Evolutionary conservation across 2,113 vertebrate species (phyloP).

Genomic region (Ginglymostoma cirratum): DNA sequence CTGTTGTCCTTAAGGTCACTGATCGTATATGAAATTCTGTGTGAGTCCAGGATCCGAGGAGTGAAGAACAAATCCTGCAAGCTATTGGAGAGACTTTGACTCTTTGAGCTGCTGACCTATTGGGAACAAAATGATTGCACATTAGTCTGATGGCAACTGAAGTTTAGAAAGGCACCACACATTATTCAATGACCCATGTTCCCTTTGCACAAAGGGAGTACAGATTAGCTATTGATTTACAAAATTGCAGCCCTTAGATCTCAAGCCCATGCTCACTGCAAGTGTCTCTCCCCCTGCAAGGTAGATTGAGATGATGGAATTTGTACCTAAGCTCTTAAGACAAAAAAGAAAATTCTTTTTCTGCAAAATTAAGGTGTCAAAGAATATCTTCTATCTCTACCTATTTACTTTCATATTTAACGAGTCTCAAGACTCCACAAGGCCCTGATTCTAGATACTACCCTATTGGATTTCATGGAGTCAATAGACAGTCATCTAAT

Average conservation of each 20-base stretch:
- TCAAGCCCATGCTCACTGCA: neutral
- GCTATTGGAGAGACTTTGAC: conserved; percentile 40
- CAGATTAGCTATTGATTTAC: neutral
- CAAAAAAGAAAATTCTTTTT: neutral
- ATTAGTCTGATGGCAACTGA: neutral
- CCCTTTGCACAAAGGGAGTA: neutral
- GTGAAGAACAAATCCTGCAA: conserved; percentile 50
- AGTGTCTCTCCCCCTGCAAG: neutral
- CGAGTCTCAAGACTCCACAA: neutral
- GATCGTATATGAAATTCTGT: conserved; percentile 38
- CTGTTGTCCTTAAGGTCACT: conserved; percentile 38
- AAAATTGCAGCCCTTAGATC: neutral
- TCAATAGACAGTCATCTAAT: neutral
- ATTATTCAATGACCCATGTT: neutral
- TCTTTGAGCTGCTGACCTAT: conserved; percentile 38
- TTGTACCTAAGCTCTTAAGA: neutral
- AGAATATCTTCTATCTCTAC: neutral
- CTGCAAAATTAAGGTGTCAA: neutral
- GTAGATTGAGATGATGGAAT: neutral
- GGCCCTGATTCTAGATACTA: neutral
- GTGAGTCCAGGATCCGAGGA: conserved; percentile 38
- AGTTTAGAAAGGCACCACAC: neutral
- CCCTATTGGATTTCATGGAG: neutral
- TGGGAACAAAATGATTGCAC: conserved; percentile 25
- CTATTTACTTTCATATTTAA: neutral